Base-by-base conservation (phyloP, 2,888 invertebrate species). In the Pyrgus malvae region DNA sequence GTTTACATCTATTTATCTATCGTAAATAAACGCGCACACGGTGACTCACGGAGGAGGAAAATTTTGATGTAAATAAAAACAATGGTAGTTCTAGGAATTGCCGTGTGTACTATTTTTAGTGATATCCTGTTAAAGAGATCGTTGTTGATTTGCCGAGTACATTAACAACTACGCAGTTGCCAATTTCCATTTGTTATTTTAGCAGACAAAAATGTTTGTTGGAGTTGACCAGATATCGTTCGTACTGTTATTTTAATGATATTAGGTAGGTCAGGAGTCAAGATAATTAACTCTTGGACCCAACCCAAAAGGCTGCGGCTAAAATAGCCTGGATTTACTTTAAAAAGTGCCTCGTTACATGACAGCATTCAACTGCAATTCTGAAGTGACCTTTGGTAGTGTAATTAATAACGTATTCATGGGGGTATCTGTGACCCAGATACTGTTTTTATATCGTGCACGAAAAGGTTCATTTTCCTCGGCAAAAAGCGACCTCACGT, bases 11-110 rank as follows among this genome's bases (percentile, higher is more conserved):
- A 51, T 44, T 27, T 35, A 44, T 44, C 37, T 37, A 37, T 44
- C 42, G 33, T 33, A 27, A 14, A 37, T 37, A 29, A 12, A 27
- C 17, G 14, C 51, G 27, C 29, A 21, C 14, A 14, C 3, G 16
- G 17, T 51, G 51, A 51, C 19, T 51, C 51, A 51, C 27, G 12
- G 14, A 42, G 8, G 27, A 44, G 44, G 51, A 51, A 51, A 44
- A 51, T 37, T 31, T 27, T 33, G 17, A 37, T 27, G 14, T 37
- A 27, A 50, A 50, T 23, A 50, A 50, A 9, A 19, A 33, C 14
- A 23, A 1, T 7, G 7, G n/a, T 23, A 25, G n/a, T 50, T 25
- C 42, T 42, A 42, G 42, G 33, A 37, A 11, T 21, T 33, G 12
- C 12, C n/a, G n/a, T 53, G 51, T 44, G 44, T 45, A 37, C 14